phyloP scores from a whole-genome alignment of 92 coral and sea anemone species.

The Heliopora coerulea region DNA sequence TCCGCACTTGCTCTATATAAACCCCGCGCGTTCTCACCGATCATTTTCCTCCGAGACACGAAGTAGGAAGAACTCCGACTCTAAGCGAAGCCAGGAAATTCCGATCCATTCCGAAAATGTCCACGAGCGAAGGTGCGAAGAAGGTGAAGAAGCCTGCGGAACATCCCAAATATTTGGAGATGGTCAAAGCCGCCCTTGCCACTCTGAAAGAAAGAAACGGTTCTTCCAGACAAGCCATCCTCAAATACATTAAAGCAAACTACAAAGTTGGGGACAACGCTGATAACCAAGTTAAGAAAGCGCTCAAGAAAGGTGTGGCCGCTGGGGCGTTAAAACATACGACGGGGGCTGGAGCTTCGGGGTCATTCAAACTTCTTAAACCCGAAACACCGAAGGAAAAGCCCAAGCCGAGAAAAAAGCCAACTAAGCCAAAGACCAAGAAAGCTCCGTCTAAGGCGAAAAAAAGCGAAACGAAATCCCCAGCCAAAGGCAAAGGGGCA shows the following conservation, averaged over 20 bases:
- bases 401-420: slow-evolving; percentile 48
- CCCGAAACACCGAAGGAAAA: slow-evolving; percentile 28
- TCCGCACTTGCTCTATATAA: slow-evolving; percentile 87
- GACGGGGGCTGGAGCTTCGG: slow-evolving; percentile 92
- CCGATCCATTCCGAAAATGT: slow-evolving; percentile 80
- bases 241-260: slow-evolving; percentile 65
- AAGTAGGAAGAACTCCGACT: slow-evolving; percentile 22
- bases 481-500: slow-evolving; percentile 29
- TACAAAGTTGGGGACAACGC: slow-evolving; percentile 67
- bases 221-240: slow-evolving; percentile 84
- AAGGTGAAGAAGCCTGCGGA: slow-evolving; percentile 71
- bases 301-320: slow-evolving; percentile 59
- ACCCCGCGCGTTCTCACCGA: neutral
- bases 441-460: slow-evolving; percentile 46
- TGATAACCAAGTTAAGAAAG: slow-evolving; percentile 57
- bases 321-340: slow-evolving; percentile 53
- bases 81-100: slow-evolving; percentile 51
- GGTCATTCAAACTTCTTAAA: slow-evolving; percentile 80
- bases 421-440: slow-evolving; percentile 52
- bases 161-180: slow-evolving; percentile 85
- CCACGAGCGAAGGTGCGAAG: slow-evolving; percentile 53
- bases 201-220: slow-evolving; percentile 83
- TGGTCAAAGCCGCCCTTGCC: slow-evolving; percentile 68
- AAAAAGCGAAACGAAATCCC: slow-evolving; percentile 51
- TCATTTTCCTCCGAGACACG: slow-evolving; percentile 9